phyloP scores from a whole-genome alignment of 2,888 invertebrate genomes.

The Andrena fulva region DNA sequence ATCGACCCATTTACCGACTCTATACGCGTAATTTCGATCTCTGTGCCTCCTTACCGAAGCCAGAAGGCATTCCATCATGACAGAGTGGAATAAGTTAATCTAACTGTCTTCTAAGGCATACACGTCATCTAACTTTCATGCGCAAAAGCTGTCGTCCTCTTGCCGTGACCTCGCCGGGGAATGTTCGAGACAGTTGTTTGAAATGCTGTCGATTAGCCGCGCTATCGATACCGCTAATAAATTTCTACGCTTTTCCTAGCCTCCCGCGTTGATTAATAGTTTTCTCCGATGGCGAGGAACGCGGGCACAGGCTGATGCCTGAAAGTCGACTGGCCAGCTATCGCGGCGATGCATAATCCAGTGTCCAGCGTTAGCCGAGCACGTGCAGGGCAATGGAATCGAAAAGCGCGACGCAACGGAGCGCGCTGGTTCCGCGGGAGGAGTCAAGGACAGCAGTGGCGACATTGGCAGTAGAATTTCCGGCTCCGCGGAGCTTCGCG shows the following conservation, averaged over 20 bases:
- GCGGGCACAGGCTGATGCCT: constrained; percentile 2
- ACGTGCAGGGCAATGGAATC: constrained; percentile 30
- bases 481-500: neutral
- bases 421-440: constrained; percentile 29
- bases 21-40: neutral
- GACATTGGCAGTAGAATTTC: neutral
- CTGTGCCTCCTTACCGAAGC: neutral
- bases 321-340: constrained; percentile 36
- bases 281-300: neutral
- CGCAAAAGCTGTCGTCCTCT: constrained; percentile 67
- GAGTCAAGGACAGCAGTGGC: constrained; percentile 43
- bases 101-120: constrained; percentile 13
- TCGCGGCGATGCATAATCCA: constrained; percentile 27
- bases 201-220: constrained; percentile 60
- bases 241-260: constrained; percentile 51
- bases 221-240: constrained; percentile 54
- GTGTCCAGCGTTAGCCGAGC: constrained; percentile 18
- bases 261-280: constrained; percentile 50
- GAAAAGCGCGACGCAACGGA: constrained; percentile 8
- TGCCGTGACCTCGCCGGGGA: constrained; percentile 67
- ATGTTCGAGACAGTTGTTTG: constrained; percentile 64
- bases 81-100: constrained; percentile 31
- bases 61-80: neutral
- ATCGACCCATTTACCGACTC: constrained; percentile 17
- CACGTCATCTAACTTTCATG: constrained; percentile 62